Evolutionary conservation across 1,140 invertebrate species (phyloP).

Genomic region (Drosophila jambulina): DNA sequence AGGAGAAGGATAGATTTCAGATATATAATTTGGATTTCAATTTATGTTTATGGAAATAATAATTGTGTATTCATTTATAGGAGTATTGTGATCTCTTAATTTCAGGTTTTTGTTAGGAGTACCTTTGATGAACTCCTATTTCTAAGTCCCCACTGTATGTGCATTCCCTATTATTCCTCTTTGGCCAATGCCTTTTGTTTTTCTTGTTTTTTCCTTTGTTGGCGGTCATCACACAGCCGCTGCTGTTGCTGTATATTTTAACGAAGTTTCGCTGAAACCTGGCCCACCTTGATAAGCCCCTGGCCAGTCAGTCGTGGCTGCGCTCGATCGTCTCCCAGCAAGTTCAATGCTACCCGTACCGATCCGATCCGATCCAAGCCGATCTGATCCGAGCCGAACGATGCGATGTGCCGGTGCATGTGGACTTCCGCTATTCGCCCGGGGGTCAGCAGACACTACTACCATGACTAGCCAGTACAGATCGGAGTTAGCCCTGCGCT

Average conservation of each 20-base stretch:
- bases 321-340: conserved; percentile 42
- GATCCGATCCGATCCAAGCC: conserved; percentile 11
- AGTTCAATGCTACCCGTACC: conserved; percentile 69
- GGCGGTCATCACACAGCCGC: conserved; percentile 58
- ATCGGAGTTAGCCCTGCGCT: conserved; percentile 20
- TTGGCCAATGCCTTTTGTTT: conserved; percentile 50
- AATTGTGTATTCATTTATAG: background rate
- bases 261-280: conserved; percentile 61
- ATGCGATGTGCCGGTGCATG: conserved; percentile 52
- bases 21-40: no score
- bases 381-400: conserved; percentile 5
- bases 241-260: conserved; percentile 54
- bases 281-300: conserved; percentile 73
- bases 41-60: background rate
- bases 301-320: conserved; percentile 29
- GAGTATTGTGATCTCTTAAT: background rate
- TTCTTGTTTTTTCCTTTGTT: conserved; percentile 55
- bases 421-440: conserved; percentile 59
- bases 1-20: no score
- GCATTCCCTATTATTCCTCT: conserved; percentile 23
- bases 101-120: background rate
- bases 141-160: conserved; percentile 33
- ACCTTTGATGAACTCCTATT: no score
- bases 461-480: conserved; percentile 44
- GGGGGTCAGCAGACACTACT: conserved; percentile 9